Conservation (phyloP, 2,113 vertebrate genomes). For the Chloropsis hardwickii region DNA sequence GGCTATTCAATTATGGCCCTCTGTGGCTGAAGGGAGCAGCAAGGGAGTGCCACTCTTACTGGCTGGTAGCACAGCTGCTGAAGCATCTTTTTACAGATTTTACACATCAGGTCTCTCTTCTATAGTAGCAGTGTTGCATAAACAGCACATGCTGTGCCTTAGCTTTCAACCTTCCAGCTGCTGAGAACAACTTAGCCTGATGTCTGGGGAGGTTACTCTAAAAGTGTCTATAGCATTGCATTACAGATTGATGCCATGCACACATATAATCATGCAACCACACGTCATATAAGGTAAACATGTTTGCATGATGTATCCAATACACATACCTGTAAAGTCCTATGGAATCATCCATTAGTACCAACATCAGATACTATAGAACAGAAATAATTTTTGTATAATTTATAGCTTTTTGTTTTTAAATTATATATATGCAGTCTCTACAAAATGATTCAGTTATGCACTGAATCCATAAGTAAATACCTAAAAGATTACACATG, state of each 20-base stretch:
- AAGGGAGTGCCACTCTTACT: not conserved
- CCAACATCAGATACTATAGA: not conserved
- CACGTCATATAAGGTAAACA: not conserved
- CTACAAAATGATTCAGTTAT: not conserved
- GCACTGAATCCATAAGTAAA: not conserved
- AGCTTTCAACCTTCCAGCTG: not conserved
- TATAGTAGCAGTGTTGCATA: not conserved
- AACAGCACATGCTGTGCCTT: not conserved
- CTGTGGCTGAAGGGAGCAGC: not conserved
- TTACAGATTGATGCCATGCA: not conserved
- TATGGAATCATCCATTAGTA: not conserved
- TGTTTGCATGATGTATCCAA: not conserved
- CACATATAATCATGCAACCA: not conserved
- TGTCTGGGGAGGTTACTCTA: not conserved
- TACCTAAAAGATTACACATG: not conserved
- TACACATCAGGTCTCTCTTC: not conserved
- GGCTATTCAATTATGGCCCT: slow-evolving; percentile 29
- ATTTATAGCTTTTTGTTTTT: not conserved
- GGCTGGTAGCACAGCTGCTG: not conserved
- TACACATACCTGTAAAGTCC: not conserved
- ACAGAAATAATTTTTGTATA: not conserved
- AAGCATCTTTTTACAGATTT: not conserved
- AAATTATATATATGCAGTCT: not conserved
- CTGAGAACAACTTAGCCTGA: not conserved
- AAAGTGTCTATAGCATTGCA: not conserved